Base-by-base conservation (phyloP, 1,140 invertebrate species). In the Zeugodacus cucurbitae region DNA sequence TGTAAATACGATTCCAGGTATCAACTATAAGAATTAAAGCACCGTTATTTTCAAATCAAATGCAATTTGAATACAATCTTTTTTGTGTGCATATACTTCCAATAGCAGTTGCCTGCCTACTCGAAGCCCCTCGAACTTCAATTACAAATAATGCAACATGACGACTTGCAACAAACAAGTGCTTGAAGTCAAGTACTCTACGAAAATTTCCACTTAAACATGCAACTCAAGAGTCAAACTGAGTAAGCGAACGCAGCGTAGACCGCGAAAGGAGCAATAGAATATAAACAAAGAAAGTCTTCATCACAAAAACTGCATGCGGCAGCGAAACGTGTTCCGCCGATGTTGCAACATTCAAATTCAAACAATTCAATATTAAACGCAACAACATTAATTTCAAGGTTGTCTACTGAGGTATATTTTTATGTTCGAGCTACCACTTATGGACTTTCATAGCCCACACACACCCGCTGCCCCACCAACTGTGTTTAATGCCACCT, bases 381-480 rank as follows among this genome's bases (percentile, higher is more conserved):
- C 20, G 32, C 67, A 37, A n/a, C 67, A 74, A n/a, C 67, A 74
- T 74, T 74, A 74, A 74, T 37, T 74, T 74, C 67, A 74, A 74
- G 67, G 67, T 74, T 74, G 67, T 74, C 29, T 67, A 67, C 29
- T 20, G 10, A 62, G 10, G 26, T n/a, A 29, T 26, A 62, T n/a
- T 26, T 54, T n/a, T 32, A 29, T 74, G 70, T 74, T 22, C n/a
- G 37, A 44, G 29, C 70, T 17, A 44, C n/a, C 74, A n/a, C 41
- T 41, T 82, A 54, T 54, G 48, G 3, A 44, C 41, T 17, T 10
- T 82, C 22, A 41, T 5, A 41, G 64, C 41, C 20, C 74, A 70
- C 5, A 54, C n/a, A 7, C 7, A 62, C 58, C 4, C 58, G 26
- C 58, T 26, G 58, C n/a, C 58, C 10, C 1, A n/a, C 11, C 3